These are phyloP conservation scores for Temnothorax curvispinosus DNA, from an alignment of 1,140 invertebrate species.

Conservation along the genomic window DNA sequence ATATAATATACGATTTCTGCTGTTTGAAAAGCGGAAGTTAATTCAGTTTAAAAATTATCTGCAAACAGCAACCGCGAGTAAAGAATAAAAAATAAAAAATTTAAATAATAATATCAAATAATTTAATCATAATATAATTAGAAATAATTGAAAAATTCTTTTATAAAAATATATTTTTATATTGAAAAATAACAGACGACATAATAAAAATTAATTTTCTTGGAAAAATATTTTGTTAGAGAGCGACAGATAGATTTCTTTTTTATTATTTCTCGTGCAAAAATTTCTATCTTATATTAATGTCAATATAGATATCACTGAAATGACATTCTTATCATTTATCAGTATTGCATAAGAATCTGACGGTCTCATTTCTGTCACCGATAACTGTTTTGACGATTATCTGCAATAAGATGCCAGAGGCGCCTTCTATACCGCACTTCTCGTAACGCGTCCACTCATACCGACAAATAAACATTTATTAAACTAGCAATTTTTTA, in stretches of 20 bases:
- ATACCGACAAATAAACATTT: slow-evolving; percentile 5
- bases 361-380: neutral
- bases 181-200: neutral
- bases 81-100: neutral
- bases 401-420: neutral
- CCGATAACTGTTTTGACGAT: neutral
- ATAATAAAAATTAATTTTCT: slow-evolving; percentile 7
- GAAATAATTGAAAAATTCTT: neutral
- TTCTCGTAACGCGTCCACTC: neutral
- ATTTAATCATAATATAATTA: slow-evolving; percentile 5
- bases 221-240: neutral
- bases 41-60: neutral
- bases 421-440: slow-evolving; percentile 5
- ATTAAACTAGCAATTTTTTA: neutral
- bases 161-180: neutral
- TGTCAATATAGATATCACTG: neutral
- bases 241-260: neutral
- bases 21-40: neutral
- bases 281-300: slow-evolving; percentile 37
- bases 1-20: neutral
- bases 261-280: neutral
- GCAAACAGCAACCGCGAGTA: neutral
- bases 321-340: slow-evolving; percentile 29
- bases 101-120: neutral
- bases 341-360: slow-evolving; percentile 22